Conservation (phyloP, 2,797 vertebrate species). For the Delichon dasypus region DNA sequence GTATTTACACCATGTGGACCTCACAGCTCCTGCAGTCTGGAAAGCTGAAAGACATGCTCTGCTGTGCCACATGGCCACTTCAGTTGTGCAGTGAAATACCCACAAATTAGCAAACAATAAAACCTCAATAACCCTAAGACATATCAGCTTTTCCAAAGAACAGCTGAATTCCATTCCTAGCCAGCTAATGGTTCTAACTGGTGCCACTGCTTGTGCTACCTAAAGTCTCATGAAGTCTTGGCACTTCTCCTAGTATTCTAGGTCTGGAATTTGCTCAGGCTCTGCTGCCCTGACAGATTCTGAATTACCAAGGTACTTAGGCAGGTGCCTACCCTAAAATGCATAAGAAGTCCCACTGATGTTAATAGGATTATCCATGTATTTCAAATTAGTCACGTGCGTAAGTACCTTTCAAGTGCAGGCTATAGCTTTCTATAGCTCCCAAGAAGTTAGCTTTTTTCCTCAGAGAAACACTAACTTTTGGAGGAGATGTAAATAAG, state of each 20-base stretch:
- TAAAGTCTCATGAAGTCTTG: not conserved
- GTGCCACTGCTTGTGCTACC: constrained; percentile 13
- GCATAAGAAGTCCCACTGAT: not conserved
- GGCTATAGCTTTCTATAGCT: not conserved
- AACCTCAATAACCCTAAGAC: not conserved
- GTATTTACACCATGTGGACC: not conserved
- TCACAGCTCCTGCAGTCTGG: not conserved
- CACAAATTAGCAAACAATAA: not conserved
- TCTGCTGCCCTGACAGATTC: not conserved
- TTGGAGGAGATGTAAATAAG: not conserved
- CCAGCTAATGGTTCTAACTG: constrained; percentile 23
- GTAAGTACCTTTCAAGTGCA: not conserved
- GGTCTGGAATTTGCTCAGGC: constrained; percentile 20
- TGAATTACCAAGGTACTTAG: constrained; percentile 29
- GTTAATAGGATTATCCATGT: constrained; percentile 9
- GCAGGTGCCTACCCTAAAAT: constrained; percentile 34
- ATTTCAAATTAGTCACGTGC: not conserved
- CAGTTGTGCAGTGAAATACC: not conserved
- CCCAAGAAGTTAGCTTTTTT: not conserved
- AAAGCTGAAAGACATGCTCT: not conserved
- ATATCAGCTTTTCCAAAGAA: constrained; percentile 38
- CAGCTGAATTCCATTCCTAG: constrained; percentile 48
- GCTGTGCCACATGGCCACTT: not conserved
- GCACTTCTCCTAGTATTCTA: constrained; percentile 19
- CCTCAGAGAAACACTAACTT: not conserved